Evolutionary conservation across 1,140 invertebrate species (phyloP), one percentile per base, ranked within the genome.

Genomic region (Pseudomyrmex gracilis): DNA sequence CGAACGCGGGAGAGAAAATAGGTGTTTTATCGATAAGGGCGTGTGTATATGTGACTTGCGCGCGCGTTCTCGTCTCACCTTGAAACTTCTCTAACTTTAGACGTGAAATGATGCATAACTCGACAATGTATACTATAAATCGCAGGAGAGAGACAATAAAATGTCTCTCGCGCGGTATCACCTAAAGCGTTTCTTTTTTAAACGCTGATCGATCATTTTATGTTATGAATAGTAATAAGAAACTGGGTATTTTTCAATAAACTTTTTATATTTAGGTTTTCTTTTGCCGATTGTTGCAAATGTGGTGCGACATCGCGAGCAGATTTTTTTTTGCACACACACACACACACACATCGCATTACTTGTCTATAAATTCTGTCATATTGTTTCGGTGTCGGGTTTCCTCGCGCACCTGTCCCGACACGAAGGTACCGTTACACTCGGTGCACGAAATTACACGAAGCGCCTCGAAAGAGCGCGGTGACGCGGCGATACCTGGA

Each of bases 11-110:
- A 70, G 76, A 70, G 76, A 71, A 80, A 80, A 80, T 80, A 70
- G 53, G 53, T 58, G 53, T 71, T 80, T 80, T 58, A 71, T 80
- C 76, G 76, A 80, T 80, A 80, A 80, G 76, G 66, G 53, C 12
- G 49, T 58, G 7, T 66, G 24, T 12, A 53, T 60, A 70, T 70
- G 66, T 70, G 20, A 80, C 64, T 80, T 64, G 76, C 66, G 43
- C 45, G 66, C 53, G 58, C 76, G 66, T 80, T 34, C 34, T 34
- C 34, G 34, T 34, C 34, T 34, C 76, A 80, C 76, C 76, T 80
- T 80, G 76, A 71, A 80, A 80, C 67, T 80, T 80, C 43, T 71
- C 76, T 70, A 71, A 80, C 76, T 80, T 80, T 80, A 80, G 76
- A 80, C 45, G 53, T 80, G 53, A 80, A 80, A 80, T 80, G 76